Conservation (phyloP, 2,888 invertebrate species). For the Lypha dubia region DNA sequence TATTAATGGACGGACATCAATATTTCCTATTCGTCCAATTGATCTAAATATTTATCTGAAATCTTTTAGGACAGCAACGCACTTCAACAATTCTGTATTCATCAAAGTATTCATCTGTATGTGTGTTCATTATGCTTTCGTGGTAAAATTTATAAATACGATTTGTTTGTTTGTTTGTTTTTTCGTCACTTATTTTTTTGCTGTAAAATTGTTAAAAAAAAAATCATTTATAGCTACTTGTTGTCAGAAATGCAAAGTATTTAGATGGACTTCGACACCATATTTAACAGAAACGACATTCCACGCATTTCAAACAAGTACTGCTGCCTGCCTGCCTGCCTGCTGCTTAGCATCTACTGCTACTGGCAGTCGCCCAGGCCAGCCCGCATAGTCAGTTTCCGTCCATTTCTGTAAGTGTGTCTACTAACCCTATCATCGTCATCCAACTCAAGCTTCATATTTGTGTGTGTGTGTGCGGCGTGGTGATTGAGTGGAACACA, state of each 20-base stretch:
- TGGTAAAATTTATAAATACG: neutral
- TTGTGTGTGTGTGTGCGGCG: constrained; percentile 6
- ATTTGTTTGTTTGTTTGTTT: constrained; percentile 18
- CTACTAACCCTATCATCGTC: constrained; percentile 29
- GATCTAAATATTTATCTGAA: no score
- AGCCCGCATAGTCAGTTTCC: constrained; percentile 48
- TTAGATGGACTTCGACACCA: constrained; percentile 75
- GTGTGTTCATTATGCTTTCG: neutral
- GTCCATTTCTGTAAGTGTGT: constrained; percentile 16
- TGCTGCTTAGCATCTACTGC: constrained; percentile 28
- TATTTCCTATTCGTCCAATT: no score
- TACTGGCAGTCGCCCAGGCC: no score
- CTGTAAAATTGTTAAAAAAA: constrained; percentile 37
- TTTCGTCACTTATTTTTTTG: constrained; percentile 42
- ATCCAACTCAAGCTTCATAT: constrained; percentile 18
- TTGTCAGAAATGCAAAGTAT: constrained; percentile 73
- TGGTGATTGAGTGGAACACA: constrained; percentile 54
- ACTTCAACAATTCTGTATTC: no score
- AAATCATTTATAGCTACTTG: constrained; percentile 61
- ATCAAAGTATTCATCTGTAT: no score
- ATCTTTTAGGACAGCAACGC: no score
- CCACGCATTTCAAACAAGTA: constrained; percentile 67
- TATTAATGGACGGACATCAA: no score
- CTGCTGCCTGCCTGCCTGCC: no score
- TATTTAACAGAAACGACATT: constrained; percentile 72